Percentiles rank a stretch among this genome's conserved stretches.
These are phyloP conservation scores for Hemaris fuciformis DNA, from an alignment of 2,888 invertebrate species.

Conservation along the genomic window DNA sequence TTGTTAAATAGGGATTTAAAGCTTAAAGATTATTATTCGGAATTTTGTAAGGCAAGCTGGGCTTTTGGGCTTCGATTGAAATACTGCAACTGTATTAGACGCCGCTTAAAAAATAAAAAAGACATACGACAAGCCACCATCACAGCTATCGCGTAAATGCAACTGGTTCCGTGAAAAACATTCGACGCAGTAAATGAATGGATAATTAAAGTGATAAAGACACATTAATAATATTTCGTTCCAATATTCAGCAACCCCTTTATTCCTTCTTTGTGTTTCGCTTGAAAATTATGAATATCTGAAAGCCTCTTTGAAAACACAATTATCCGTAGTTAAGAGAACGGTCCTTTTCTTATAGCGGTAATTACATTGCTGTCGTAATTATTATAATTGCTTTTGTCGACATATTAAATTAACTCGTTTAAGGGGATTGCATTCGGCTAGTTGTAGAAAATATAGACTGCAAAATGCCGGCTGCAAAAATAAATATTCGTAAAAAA, in stretches of 20 bases:
- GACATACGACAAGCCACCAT: neutral
- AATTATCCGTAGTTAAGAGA: constrained; percentile 66
- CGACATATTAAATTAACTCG: constrained; percentile 67
- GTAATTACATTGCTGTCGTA: constrained; percentile 70
- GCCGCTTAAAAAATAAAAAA: neutral
- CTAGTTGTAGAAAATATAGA: neutral
- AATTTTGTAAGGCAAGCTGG: too few relatives aligned
- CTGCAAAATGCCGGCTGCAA: neutral
- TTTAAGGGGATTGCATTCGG: constrained; percentile 47
- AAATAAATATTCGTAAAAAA: neutral
- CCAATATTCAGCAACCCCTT: constrained; percentile 5
- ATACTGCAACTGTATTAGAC: too few relatives aligned
- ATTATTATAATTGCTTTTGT: constrained; percentile 76
- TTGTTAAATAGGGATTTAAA: too few relatives aligned
- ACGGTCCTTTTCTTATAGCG: constrained; percentile 59
- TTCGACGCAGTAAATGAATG: neutral
- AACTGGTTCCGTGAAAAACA: neutral
- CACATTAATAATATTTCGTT: neutral
- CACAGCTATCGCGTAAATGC: too few relatives aligned
- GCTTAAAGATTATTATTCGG: too few relatives aligned
- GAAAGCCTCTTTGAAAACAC: constrained; percentile 66
- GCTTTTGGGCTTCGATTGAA: too few relatives aligned
- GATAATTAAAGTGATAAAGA: neutral
- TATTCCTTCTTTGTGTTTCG: constrained; percentile 33
- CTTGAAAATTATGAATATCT: constrained; percentile 58